Conservation (phyloP, 2,888 invertebrate genomes). For the Tetranychus truncatus region DNA sequence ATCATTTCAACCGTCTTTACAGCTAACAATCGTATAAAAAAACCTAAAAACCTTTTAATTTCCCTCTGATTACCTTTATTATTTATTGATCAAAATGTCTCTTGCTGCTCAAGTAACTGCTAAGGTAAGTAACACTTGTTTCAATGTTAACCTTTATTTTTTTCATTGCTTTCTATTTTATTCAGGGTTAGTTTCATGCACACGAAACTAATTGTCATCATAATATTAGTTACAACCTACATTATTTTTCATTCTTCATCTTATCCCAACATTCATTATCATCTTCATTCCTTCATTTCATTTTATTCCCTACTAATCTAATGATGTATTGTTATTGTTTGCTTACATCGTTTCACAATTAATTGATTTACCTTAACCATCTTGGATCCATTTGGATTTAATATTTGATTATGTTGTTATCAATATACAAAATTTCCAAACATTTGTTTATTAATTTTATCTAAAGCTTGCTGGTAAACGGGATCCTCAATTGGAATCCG, state of each 20-base stretch:
- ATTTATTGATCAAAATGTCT: slow-evolving; percentile 1
- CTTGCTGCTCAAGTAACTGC: slow-evolving; percentile 4
- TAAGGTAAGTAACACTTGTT: slow-evolving; percentile 1
- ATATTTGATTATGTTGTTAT: neutral
- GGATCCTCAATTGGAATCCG: slow-evolving; percentile 15
- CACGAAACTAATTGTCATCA: slow-evolving; percentile 7
- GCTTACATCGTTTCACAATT: too few relatives aligned
- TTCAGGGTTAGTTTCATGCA: neutral
- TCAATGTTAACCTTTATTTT: neutral
- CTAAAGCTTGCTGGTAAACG: slow-evolving; percentile 5
- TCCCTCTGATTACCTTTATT: neutral
- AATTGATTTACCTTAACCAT: too few relatives aligned
- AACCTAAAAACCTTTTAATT: too few relatives aligned
- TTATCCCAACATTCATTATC: neutral
- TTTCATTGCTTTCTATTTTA: neutral
- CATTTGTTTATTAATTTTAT: neutral
- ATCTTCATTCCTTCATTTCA: neutral
- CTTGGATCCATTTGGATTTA: neutral
- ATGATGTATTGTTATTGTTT: too few relatives aligned
- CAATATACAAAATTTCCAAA: neutral
- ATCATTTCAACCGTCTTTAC: neutral
- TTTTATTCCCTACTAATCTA: too few relatives aligned
- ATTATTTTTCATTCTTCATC: neutral
- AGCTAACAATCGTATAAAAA: too few relatives aligned
- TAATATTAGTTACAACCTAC: neutral